phyloP scores from a whole-genome alignment of 2,888 invertebrate genomes.

The Acleris holmiana region DNA sequence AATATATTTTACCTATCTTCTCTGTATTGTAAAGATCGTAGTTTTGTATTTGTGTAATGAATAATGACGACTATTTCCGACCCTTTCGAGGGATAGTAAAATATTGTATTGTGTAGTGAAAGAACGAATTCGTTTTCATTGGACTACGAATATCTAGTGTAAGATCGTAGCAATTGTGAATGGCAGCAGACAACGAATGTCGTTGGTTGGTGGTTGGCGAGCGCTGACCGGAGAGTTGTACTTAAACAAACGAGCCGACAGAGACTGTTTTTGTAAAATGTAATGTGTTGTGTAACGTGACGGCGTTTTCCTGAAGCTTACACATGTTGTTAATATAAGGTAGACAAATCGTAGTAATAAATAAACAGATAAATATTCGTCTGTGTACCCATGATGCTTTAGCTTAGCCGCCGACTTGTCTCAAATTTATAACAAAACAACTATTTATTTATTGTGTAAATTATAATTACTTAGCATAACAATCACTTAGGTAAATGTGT shows the following conservation, averaged over 20 bases:
- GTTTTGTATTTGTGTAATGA: constrained; percentile 66
- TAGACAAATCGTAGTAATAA: constrained; percentile 9
- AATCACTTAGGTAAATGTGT: not conserved
- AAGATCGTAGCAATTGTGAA: not conserved
- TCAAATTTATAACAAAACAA: constrained; percentile 12
- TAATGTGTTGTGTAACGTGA: constrained; percentile 13
- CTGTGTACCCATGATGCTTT: constrained; percentile 11
- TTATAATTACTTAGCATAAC: not conserved
- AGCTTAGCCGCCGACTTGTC: constrained; percentile 9
- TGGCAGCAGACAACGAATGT: constrained; percentile 30
- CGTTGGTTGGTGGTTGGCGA: constrained; percentile 8
- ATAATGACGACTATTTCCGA: constrained; percentile 49
- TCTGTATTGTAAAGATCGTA: constrained; percentile 49
- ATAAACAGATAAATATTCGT: constrained; percentile 8
- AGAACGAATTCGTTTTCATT: constrained; percentile 9
- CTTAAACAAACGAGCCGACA: constrained; percentile 28
- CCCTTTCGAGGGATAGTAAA: constrained; percentile 47
- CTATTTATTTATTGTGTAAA: constrained; percentile 4
- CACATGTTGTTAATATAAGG: constrained; percentile 11
- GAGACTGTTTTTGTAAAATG: constrained; percentile 27
- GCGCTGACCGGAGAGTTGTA: constrained; percentile 4
- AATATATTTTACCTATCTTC: constrained; percentile 45
- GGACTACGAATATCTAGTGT: not conserved
- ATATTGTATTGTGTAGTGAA: constrained; percentile 54
- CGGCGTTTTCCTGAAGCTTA: constrained; percentile 11